These are phyloP conservation scores for Nothocercus julius DNA, from an alignment of 2,113 vertebrate genomes.

Conservation along the genomic window DNA sequence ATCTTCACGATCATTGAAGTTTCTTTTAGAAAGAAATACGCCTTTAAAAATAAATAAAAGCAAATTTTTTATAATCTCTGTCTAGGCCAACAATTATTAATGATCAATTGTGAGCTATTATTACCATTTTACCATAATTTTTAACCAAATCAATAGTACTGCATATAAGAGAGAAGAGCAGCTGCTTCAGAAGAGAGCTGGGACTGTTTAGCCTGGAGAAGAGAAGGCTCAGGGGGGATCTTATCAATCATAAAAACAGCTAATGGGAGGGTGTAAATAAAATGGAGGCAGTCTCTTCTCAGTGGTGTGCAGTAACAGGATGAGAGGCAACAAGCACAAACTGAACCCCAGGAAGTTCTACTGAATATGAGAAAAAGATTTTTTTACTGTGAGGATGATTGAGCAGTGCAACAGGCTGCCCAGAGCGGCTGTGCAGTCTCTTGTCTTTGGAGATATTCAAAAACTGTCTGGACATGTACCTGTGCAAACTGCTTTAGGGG, in stretches of 20 bases:
- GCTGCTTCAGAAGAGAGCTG: background rate
- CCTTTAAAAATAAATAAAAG: background rate
- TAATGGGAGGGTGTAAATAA: too few species aligned
- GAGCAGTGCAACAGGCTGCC: too few species aligned
- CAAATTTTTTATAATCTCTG: background rate
- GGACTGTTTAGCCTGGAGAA: too few species aligned
- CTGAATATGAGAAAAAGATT: background rate
- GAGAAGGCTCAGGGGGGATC: background rate
- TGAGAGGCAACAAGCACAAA: background rate
- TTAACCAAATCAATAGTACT: background rate
- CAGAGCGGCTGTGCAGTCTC: background rate
- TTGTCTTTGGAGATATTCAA: background rate
- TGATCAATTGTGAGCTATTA: background rate
- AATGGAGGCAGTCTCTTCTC: too few species aligned
- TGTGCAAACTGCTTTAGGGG: background rate
- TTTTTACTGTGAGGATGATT: too few species aligned
- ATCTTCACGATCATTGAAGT: background rate
- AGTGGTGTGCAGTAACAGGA: background rate
- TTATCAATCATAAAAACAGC: too few species aligned
- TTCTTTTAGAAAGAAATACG: background rate
- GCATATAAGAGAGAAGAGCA: background rate
- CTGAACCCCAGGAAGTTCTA: background rate
- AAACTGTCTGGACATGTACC: background rate
- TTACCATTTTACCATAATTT: background rate
- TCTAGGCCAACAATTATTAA: background rate